Percentiles rank a stretch among this genome's conserved stretches.
These are phyloP conservation scores for Plusia festucae DNA, from an alignment of 2,888 invertebrate species.

Conservation along the genomic window DNA sequence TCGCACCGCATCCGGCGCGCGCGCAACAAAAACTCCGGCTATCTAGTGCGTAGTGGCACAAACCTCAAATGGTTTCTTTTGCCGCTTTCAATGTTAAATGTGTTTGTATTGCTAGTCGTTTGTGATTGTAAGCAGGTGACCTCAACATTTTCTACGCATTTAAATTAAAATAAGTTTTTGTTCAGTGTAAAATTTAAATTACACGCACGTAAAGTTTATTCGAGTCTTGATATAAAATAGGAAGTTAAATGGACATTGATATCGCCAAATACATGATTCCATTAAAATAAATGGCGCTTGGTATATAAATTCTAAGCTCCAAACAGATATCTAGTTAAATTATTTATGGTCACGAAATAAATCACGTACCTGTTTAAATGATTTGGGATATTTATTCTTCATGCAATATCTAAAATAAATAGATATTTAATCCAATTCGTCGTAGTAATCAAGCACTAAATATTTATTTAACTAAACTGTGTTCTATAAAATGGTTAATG, in stretches of 20 bases:
- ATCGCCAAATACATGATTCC: slow-evolving; percentile 11
- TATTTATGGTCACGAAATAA: slow-evolving; percentile 56
- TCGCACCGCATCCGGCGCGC: slow-evolving; percentile 81
- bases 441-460: slow-evolving; percentile 47
- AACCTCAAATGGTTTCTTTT: slow-evolving; percentile 84
- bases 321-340: slow-evolving; percentile 30
- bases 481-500: slow-evolving; percentile 48
- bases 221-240: background rate
- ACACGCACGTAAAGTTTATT: background rate
- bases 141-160: slow-evolving; percentile 66
- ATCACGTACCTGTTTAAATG: slow-evolving; percentile 33
- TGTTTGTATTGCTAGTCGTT: slow-evolving; percentile 74
- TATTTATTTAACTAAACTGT: slow-evolving; percentile 49
- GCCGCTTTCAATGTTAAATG: slow-evolving; percentile 73
- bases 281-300: slow-evolving; percentile 33
- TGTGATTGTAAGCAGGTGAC: slow-evolving; percentile 62
- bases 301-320: slow-evolving; percentile 23
- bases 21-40: slow-evolving; percentile 78
- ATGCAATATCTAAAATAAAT: slow-evolving; percentile 45
- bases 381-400: slow-evolving; percentile 44
- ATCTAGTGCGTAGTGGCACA: slow-evolving; percentile 65
- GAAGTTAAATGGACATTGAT: background rate
- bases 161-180: slow-evolving; percentile 2
- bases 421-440: slow-evolving; percentile 50
- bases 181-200: background rate